Evolutionary conservation across 2,113 vertebrate species (phyloP).

Genomic region (Rhizomys pruinosus): DNA sequence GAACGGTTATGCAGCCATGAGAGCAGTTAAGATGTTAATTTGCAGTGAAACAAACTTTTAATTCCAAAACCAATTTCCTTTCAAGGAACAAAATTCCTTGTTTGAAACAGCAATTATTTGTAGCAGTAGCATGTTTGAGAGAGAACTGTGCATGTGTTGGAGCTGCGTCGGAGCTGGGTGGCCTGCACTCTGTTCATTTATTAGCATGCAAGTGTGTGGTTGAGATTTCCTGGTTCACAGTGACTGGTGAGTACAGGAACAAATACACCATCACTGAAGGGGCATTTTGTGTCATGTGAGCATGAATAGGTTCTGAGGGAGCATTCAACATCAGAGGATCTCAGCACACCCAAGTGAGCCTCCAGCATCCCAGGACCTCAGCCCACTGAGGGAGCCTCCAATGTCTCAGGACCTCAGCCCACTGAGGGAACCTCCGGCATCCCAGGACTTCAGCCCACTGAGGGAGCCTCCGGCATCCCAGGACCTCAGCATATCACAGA

Average conservation of each 20-base stretch:
- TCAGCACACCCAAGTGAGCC: no score
- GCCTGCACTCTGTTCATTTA: background rate
- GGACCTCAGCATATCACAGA: background rate
- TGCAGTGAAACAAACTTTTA: background rate
- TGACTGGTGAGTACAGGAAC: no score
- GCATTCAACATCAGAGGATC: background rate
- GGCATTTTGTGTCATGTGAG: background rate
- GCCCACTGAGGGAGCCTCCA: no score
- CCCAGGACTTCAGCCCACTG: background rate
- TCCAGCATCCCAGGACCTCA: no score
- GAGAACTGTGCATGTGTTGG: no score
- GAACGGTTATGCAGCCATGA: background rate
- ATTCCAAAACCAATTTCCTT: background rate
- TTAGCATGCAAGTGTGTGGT: background rate
- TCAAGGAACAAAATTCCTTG: conserved; percentile 16
- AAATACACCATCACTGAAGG: no score
- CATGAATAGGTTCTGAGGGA: background rate
- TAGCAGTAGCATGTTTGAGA: background rate
- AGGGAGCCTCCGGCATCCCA: fast-evolving
- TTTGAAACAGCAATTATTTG: background rate
- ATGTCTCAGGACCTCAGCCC: no score
- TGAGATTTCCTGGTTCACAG: background rate
- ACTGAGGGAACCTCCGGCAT: background rate
- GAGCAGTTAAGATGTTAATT: background rate
- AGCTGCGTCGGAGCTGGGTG: background rate